Evolutionary conservation across 2,113 vertebrate genomes (phyloP).

Genomic region (Ammodytes dubius): DNA sequence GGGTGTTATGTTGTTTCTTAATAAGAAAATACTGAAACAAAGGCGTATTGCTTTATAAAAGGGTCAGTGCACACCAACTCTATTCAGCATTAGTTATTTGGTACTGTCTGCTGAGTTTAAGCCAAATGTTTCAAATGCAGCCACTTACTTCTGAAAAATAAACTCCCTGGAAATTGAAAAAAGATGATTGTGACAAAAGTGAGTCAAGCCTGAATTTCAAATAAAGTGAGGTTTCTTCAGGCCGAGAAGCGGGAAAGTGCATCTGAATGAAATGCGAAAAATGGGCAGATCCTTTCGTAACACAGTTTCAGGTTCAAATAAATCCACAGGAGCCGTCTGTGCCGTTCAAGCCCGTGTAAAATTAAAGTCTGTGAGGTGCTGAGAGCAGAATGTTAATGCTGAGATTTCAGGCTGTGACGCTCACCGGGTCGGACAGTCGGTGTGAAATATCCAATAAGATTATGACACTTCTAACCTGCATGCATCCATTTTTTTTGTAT

Average conservation of each 20-base stretch:
- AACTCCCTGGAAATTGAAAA: background rate
- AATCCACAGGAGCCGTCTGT: constrained; percentile 27
- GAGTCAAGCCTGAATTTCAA: background rate
- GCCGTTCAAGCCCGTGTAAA: constrained; percentile 21
- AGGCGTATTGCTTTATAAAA: background rate
- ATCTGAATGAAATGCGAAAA: background rate
- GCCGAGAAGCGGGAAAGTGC: background rate
- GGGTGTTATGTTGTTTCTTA: background rate
- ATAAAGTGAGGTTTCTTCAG: background rate
- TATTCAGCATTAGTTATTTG: background rate
- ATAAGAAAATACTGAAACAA: background rate
- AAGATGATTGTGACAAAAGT: background rate
- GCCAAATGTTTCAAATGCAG: background rate
- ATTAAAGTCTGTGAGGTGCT: constrained; percentile 41
- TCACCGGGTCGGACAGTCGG: constrained; percentile 47
- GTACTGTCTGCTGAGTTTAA: background rate
- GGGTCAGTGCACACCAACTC: background rate
- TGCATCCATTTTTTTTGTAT: constrained; percentile 46
- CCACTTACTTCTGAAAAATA: background rate
- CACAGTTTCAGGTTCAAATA: constrained; percentile 26
- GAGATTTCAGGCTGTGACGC: constrained; percentile 42
- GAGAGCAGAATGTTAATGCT: constrained; percentile 51
- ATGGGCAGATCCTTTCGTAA: background rate
- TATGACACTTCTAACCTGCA: constrained; percentile 56
- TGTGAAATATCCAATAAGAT: constrained; percentile 60